These are phyloP conservation scores for Aplodontia rufa DNA, from an alignment of 2,113 vertebrate species.

Conservation along the genomic window DNA sequence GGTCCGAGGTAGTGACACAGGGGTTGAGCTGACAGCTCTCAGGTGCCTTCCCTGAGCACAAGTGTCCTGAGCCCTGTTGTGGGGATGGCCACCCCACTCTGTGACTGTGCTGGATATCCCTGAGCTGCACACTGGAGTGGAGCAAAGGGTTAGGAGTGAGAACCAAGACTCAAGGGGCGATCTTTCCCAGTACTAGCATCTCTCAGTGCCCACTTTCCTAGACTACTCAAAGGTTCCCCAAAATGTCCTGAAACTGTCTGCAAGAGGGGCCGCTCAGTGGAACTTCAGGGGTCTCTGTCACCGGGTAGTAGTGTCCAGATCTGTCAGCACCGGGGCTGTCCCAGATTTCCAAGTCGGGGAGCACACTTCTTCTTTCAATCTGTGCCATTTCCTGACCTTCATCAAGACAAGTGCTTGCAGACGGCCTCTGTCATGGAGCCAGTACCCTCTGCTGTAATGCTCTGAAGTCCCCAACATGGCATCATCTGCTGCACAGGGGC, in stretches of 20 bases:
- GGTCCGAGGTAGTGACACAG: no score
- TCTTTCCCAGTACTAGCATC: accelerated
- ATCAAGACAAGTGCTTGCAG: accelerated
- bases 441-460: accelerated
- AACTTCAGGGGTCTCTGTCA: accelerated
- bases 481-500: accelerated
- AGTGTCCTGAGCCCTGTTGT: no score
- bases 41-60: no score
- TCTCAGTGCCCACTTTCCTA: background rate
- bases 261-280: accelerated
- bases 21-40: no score
- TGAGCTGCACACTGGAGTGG: accelerated
- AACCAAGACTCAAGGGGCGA: no score
- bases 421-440: accelerated
- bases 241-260: accelerated
- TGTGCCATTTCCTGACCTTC: background rate
- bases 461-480: no score
- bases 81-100: no score
- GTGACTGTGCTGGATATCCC: no score
- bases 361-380: accelerated
- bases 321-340: accelerated
- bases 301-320: accelerated
- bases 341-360: accelerated
- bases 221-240: background rate
- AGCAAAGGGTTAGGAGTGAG: accelerated